Evolutionary conservation across 2,888 invertebrate genomes (phyloP), one percentile per base, ranked within the genome.

Genomic region (Athalia cordata): DNA sequence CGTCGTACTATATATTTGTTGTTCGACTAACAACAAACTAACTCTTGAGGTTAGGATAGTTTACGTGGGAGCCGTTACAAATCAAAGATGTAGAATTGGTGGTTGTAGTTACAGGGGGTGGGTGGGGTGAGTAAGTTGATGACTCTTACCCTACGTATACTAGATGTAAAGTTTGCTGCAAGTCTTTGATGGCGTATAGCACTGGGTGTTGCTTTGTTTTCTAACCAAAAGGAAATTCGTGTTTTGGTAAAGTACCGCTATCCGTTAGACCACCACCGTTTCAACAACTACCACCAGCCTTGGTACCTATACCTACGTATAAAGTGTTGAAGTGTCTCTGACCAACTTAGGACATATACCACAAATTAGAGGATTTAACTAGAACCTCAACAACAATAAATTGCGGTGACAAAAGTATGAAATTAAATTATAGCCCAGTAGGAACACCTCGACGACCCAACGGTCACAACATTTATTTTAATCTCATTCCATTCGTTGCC

Each of bases 291-390:
- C 29, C 29, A 29, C 29, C 29, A 29, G 29, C 29, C 29, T 43
- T 49, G n/a, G 3, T 3, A 45, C 15, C 15, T 52, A 55, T 47
- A 68, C 50, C 68, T 68, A 29, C 29, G 72, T 72, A 59, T 52
- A 59, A 72, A 72, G 57, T 72, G 72, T 59, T n/a, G 7, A 55
- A 55, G 55, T 11, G 55, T 55, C n/a, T 55, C 55, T 55, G n/a
- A 57, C 59, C 59, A 72, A 72, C 72, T 72, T 59, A 45, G 57
- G 47, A 72, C 72, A 72, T 72, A 59, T 72, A n/a, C 47, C 57
- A 72, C 72, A 72, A 72, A 72, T 72, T 72, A 72, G 59, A 57
- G 57, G 47, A 72, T 72, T 72, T 72, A 72, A 72, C 72, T 72
- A 72, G 57, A 59, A 29, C 47, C 59, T 72, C 72, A 72, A 72